Percentiles rank a stretch among this genome's conserved stretches.
Conservation (phyloP, 2,113 vertebrate genomes). For the Rhizomys pruinosus region DNA sequence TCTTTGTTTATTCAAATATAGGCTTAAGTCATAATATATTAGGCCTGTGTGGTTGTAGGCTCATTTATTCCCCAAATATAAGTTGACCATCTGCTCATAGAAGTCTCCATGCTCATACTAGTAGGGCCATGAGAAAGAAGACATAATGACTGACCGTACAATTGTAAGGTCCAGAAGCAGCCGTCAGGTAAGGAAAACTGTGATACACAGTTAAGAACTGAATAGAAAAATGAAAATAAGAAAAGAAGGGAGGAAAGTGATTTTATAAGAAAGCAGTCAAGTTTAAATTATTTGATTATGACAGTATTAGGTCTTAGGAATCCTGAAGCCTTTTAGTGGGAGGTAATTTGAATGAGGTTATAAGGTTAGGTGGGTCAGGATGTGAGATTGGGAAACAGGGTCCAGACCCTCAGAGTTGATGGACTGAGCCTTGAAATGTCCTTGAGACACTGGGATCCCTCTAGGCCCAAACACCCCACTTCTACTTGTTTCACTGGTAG, state of each 20-base stretch:
- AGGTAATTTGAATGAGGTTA: neutral
- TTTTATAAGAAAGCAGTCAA: neutral
- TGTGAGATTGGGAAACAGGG: neutral
- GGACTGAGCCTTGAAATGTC: neutral
- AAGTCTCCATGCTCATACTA: neutral
- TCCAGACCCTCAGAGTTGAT: neutral
- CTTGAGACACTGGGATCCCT: neutral
- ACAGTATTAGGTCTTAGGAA: neutral
- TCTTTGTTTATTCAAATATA: neutral
- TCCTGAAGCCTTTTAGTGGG: neutral
- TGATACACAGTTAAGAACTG: neutral
- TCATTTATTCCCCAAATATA: neutral
- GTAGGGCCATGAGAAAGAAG: neutral
- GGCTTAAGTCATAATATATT: constrained; percentile 3
- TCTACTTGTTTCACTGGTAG: no score
- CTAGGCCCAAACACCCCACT: no score
- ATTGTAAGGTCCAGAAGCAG: neutral
- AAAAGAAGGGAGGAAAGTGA: neutral
- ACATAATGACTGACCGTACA: neutral
- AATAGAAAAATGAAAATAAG: neutral
- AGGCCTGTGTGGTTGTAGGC: neutral
- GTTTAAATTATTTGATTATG: neutral
- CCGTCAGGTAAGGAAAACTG: neutral
- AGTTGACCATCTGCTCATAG: neutral
- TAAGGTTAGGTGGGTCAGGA: neutral